Evolutionary conservation across 2,888 invertebrate genomes (phyloP).

Genomic region (Plagodis pulveraria): DNA sequence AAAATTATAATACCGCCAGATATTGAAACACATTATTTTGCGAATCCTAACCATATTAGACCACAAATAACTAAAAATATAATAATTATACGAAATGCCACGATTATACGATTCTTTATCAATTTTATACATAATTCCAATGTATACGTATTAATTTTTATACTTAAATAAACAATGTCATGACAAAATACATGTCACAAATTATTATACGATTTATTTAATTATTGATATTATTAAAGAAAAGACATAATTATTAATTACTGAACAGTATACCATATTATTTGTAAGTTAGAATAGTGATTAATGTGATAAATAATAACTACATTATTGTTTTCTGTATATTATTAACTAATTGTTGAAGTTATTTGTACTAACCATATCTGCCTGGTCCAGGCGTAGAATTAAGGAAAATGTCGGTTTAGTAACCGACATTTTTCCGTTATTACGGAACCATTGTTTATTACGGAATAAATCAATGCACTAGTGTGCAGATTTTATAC

Average conservation of each 20-base stretch:
- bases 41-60: not conserved
- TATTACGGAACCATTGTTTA: no score
- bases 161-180: slow-evolving; percentile 35
- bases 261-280: slow-evolving; percentile 63
- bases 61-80: not conserved
- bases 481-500: no score
- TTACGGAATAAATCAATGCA: no score
- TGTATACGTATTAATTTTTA: slow-evolving; percentile 50
- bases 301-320: slow-evolving; percentile 32
- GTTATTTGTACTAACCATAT: no score
- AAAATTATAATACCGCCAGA: no score
- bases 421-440: no score
- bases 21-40: no score
- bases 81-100: not conserved
- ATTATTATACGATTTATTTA: slow-evolving; percentile 41
- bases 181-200: slow-evolving; percentile 48
- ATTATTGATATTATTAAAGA: slow-evolving; percentile 47
- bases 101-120: slow-evolving; percentile 17
- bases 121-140: slow-evolving; percentile 36
- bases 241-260: slow-evolving; percentile 53
- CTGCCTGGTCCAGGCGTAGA: no score
- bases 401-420: no score
- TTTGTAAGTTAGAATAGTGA: slow-evolving; percentile 40
- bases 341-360: not conserved
- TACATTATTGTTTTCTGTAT: slow-evolving; percentile 12